phyloP scores from a whole-genome alignment of 2,113 vertebrate genomes.

The Osmerus mordax region DNA sequence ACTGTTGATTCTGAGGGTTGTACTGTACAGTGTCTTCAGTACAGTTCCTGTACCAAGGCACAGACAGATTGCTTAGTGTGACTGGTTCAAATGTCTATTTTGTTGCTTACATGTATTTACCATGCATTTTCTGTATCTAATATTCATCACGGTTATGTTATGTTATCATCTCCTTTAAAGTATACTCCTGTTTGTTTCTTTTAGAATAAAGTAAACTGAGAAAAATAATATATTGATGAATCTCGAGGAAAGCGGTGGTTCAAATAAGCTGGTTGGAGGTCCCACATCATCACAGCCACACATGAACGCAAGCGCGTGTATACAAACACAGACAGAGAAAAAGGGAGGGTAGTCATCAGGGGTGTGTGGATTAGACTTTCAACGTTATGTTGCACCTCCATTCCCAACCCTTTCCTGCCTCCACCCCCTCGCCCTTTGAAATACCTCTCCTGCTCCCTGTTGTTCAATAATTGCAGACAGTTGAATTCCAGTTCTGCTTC shows the following conservation, averaged over 20 bases:
- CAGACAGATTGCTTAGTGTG: constrained; percentile 41
- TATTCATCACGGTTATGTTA: constrained; percentile 58
- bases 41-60: constrained; percentile 51
- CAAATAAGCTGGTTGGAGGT: no score
- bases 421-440: constrained; percentile 28
- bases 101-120: constrained; percentile 60
- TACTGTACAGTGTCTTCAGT: constrained; percentile 52
- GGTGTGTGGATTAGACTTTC: constrained; percentile 7
- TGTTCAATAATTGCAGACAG: constrained; percentile 62
- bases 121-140: constrained; percentile 62
- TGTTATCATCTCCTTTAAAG: constrained; percentile 68
- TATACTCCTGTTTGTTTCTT: constrained; percentile 64
- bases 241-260: no score
- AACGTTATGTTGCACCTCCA: constrained; percentile 22
- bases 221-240: constrained; percentile 23
- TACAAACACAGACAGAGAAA: neutral
- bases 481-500: constrained; percentile 65
- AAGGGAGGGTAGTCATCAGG: neutral
- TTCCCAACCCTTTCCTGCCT: constrained; percentile 20
- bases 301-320: neutral
- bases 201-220: constrained; percentile 72
- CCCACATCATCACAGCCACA: neutral
- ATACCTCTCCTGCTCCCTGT: constrained; percentile 56
- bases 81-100: constrained; percentile 46
- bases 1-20: constrained; percentile 47